Evolutionary conservation across 1,140 invertebrate genomes (phyloP), one percentile per base, ranked within the genome.

Genomic region (Mamestra configurata): DNA sequence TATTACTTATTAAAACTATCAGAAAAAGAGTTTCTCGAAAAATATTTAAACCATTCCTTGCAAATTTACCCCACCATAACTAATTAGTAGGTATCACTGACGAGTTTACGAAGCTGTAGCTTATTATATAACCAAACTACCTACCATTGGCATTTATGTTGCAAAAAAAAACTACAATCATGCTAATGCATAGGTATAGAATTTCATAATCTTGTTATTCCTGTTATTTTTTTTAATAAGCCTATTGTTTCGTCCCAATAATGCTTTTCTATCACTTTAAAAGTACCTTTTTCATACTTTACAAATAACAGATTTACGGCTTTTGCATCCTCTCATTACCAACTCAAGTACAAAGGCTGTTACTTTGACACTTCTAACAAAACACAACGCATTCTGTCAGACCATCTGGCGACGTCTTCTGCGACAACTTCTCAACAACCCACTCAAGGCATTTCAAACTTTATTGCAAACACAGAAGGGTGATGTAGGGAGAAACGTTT

Each of bases 351-450:
- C 84, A 88, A 87, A 82, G 59, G 68, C 82, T 82, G 86, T 87
- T 84, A 85, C 84, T 88, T 87, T 89, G 88, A 88, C 87, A 88
- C 89, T 87, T 87, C 77, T 77, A 82, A 87, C 84, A 79, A 81
- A 82, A 82, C 70, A 83, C 80, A 83, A 82, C 82, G 78, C 89
- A 82, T 86, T 83, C 83, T 86, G 84, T 71, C 37, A 88, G 86
- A 89, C 89, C 90, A 92, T 89, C 85, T 90, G 90, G 89, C 87
- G 87, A 84, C 86, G 72, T 35, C 57, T 76, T 64, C 22, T 37
- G 53, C 8, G 40, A 24, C 15, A 57, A 51, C 77, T 64, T 72
- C 4, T 31, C 10, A 49, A 18, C 57, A 4, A 6, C 4, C 2
- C 15, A 15, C 10, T 1, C 1, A 13, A 57, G 57, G 22, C 0